Percentiles rank a stretch among this genome's conserved stretches.
Conservation (phyloP, 2,888 invertebrate genomes). For the Steinernema carpocapsae region DNA sequence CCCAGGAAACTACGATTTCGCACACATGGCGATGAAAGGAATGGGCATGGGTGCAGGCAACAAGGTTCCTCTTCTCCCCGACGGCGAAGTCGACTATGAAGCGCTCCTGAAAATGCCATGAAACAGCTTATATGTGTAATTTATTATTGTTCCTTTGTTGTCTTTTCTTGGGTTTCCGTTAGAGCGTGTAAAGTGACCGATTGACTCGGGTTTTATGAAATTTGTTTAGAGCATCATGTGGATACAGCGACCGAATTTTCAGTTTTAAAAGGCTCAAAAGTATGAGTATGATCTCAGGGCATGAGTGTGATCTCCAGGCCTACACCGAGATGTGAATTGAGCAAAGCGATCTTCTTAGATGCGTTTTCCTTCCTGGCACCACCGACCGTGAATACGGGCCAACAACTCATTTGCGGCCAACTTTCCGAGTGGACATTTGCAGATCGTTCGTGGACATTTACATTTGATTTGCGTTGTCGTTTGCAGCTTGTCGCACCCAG, state of each 20-base stretch:
- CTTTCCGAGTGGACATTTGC: no score
- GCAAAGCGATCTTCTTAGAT: constrained; percentile 41
- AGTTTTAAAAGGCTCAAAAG: no score
- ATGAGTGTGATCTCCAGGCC: constrained; percentile 32
- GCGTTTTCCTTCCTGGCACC: constrained; percentile 49
- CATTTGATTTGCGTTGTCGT: no score
- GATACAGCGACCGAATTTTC: no score
- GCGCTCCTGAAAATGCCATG: constrained; percentile 63
- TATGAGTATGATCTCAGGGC: no score
- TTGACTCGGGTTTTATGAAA: no score
- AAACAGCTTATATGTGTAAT: constrained; percentile 10
- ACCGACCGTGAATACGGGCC: no score
- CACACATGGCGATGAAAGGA: constrained; percentile 62
- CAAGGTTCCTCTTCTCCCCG: constrained; percentile 56
- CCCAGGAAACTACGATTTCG: constrained; percentile 63
- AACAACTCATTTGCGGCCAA: no score
- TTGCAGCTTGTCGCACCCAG: no score
- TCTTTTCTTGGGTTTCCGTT: background rate
- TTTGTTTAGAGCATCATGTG: no score
- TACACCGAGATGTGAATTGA: constrained; percentile 44
- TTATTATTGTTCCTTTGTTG: constrained; percentile 19
- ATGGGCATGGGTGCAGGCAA: constrained; percentile 52
- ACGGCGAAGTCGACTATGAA: constrained; percentile 68
- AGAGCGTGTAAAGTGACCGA: no score
- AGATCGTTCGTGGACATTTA: no score